phyloP scores from a whole-genome alignment of 2,888 invertebrate species.

The Octodonta nipae region DNA sequence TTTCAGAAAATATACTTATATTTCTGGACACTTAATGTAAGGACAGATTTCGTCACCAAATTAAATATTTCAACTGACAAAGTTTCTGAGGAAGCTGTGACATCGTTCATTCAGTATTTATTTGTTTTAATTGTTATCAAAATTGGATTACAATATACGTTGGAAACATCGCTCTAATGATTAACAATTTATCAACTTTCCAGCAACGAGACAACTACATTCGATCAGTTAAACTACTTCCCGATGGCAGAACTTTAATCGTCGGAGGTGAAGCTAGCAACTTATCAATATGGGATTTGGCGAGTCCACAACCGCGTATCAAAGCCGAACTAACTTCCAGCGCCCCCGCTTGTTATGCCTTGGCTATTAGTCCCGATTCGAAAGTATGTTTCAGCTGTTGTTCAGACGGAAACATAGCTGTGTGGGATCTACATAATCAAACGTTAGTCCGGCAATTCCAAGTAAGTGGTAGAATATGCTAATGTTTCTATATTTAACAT shows the following conservation, averaged over 20 bases:
- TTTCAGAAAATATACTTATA: too few species aligned
- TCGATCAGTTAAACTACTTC: conserved; percentile 82
- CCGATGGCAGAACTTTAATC: conserved; percentile 83
- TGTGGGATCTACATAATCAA: conserved; percentile 92
- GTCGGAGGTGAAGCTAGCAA: conserved; percentile 94
- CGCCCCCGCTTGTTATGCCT: conserved; percentile 93
- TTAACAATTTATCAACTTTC: conserved; percentile 21
- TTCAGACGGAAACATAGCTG: conserved; percentile 91
- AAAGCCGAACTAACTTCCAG: conserved; percentile 87
- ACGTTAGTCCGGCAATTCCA: conserved; percentile 60
- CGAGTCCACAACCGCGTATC: conserved; percentile 78
- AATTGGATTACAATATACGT: not conserved
- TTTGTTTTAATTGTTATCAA: too few species aligned
- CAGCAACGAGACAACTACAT: conserved; percentile 91
- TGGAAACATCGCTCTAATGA: too few species aligned
- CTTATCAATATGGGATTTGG: conserved; percentile 89
- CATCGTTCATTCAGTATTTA: too few species aligned
- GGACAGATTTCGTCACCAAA: too few species aligned
- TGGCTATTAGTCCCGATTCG: conserved; percentile 89
- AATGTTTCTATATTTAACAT: too few species aligned
- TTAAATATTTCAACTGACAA: too few species aligned
- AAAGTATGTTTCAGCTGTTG: conserved; percentile 97
- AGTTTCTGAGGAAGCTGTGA: too few species aligned
- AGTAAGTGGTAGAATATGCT: too few species aligned
- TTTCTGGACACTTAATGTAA: too few species aligned